Conservation (phyloP, 2,797 vertebrate species). For the Mus minutoides region DNA sequence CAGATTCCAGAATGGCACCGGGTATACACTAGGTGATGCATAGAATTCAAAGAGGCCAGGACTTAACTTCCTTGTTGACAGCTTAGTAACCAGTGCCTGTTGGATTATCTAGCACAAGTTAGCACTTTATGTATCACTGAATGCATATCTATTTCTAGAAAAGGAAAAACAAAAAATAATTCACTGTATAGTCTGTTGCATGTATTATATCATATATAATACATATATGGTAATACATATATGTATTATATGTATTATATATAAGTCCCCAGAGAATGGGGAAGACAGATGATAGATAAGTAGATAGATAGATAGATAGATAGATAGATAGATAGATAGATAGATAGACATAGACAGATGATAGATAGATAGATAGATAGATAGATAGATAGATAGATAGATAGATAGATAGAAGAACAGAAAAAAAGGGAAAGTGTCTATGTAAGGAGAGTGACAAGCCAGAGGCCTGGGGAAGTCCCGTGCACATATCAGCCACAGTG, state of each 20-base stretch:
- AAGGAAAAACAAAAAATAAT: neutral
- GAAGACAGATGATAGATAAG: neutral
- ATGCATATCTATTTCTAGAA: neutral
- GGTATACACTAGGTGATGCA: rapidly evolving
- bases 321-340: neutral
- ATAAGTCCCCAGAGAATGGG: neutral
- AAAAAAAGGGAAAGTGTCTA: neutral
- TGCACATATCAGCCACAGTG: neutral
- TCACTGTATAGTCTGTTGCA: neutral
- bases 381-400: neutral
- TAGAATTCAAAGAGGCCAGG: neutral
- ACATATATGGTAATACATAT: neutral
- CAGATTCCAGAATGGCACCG: neutral
- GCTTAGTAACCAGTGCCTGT: neutral
- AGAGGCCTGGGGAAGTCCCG: neutral
- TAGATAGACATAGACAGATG: neutral
- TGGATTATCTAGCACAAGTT: neutral
- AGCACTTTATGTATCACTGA: neutral
- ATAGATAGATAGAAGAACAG: neutral
- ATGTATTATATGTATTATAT: neutral
- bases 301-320: neutral
- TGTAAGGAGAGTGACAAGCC: neutral
- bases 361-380: neutral
- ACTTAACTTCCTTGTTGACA: neutral
- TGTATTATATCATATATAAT: neutral